Percentiles rank a stretch among this genome's conserved stretches.
Evolutionary conservation across 2,888 invertebrate genomes (phyloP).

Genomic region (Athrips mouffetella): DNA sequence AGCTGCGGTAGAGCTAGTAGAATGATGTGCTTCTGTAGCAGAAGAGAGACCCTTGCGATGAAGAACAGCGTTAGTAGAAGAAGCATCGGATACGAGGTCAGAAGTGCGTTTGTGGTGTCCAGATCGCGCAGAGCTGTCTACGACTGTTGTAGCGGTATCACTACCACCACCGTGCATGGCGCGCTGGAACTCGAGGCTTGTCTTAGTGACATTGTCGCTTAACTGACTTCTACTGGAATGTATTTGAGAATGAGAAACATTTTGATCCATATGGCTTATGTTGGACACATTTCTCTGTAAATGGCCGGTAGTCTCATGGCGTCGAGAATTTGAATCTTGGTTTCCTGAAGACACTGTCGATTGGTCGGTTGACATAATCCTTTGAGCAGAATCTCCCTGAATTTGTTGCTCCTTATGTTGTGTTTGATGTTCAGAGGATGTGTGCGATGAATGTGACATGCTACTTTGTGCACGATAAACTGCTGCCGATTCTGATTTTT

Average conservation of each 20-base stretch:
- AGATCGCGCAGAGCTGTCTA: constrained; percentile 50
- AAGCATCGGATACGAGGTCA: constrained; percentile 85
- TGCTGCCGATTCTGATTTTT: constrained; percentile 25
- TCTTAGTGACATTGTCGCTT: constrained; percentile 69
- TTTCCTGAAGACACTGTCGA: constrained; percentile 11
- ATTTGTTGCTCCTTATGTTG: constrained; percentile 31
- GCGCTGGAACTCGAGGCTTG: constrained; percentile 74
- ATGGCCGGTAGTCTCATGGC: constrained; percentile 26
- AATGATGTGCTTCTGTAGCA: constrained; percentile 85
- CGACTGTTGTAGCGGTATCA: constrained; percentile 30
- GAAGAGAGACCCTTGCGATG: constrained; percentile 85
- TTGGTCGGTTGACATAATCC: constrained; percentile 42
- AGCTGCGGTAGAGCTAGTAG: constrained; percentile 85
- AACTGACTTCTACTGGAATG: constrained; percentile 62
- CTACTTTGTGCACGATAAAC: constrained; percentile 35
- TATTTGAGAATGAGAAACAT: constrained; percentile 42
- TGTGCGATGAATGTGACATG: constrained; percentile 26
- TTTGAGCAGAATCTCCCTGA: constrained; percentile 42
- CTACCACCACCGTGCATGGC: constrained; percentile 66
- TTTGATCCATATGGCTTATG: constrained; percentile 41
- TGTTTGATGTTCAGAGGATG: constrained; percentile 25
- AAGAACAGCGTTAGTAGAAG: constrained; percentile 86
- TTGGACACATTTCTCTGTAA: constrained; percentile 35
- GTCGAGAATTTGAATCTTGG: constrained; percentile 23
- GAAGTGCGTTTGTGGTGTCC: constrained; percentile 85